Percentiles rank a stretch among this genome's conserved stretches.
phyloP scores from a whole-genome alignment of 2,888 invertebrate genomes.

The Xanthorhoe spadicearia region DNA sequence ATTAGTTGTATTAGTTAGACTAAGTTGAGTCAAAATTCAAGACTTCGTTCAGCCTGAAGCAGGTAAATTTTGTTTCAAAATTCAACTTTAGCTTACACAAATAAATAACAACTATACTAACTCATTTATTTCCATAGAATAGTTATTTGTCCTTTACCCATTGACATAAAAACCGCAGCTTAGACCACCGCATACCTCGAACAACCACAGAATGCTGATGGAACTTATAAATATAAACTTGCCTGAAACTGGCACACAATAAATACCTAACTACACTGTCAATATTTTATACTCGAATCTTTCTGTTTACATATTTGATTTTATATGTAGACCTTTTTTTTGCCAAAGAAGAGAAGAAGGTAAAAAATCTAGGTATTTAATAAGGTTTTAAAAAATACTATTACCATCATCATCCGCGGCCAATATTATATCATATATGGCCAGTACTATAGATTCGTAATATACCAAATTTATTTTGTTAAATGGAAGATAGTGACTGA shows the following conservation, averaged over 20 bases:
- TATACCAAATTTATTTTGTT: too few species aligned
- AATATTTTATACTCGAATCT: too few species aligned
- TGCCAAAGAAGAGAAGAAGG: too few species aligned
- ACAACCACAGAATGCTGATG: conserved; percentile 52
- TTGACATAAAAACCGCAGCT: conserved; percentile 51
- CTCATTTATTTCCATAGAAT: conserved; percentile 36
- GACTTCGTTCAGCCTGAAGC: not conserved
- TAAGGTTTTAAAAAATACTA: too few species aligned
- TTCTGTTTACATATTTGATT: too few species aligned
- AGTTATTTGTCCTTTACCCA: conserved; percentile 44
- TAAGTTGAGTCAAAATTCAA: not conserved
- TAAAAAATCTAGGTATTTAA: too few species aligned
- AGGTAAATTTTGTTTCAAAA: not conserved
- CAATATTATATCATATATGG: too few species aligned
- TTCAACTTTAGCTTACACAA: not conserved
- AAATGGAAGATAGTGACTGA: too few species aligned
- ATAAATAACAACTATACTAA: conserved; percentile 13
- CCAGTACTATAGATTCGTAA: too few species aligned
- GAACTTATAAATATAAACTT: conserved; percentile 28
- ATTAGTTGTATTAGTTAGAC: too few species aligned
- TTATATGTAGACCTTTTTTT: too few species aligned
- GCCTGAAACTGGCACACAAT: conserved; percentile 1
- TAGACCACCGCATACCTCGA: conserved; percentile 46
- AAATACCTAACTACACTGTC: not conserved
- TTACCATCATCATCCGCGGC: too few species aligned